Conservation (phyloP, 2,113 vertebrate species). For the Accipiter virgatus region DNA sequence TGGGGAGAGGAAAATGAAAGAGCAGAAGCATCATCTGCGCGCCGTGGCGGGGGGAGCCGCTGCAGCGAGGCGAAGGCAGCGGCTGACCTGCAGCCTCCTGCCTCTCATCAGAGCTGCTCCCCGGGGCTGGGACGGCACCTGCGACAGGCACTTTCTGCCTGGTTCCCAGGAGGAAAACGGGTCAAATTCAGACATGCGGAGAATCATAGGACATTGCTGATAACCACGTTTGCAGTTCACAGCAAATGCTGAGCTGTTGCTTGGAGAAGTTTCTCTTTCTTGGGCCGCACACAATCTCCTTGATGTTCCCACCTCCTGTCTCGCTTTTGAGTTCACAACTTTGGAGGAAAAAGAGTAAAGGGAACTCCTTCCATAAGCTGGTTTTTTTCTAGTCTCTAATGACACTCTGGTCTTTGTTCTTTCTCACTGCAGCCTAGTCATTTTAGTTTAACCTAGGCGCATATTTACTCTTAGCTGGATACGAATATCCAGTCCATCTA, state of each 20-base stretch:
- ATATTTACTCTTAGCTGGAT: background rate
- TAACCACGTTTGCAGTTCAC: background rate
- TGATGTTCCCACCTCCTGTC: background rate
- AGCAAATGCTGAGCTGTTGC: background rate
- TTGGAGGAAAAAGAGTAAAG: background rate
- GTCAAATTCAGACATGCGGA: background rate
- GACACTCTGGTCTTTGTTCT: background rate
- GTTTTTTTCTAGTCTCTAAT: background rate
- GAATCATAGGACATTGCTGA: background rate
- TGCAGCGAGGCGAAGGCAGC: background rate
- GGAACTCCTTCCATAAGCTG: background rate
- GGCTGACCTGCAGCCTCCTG: background rate
- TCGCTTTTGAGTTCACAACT: background rate
- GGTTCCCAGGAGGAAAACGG: background rate
- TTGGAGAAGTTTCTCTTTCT: background rate
- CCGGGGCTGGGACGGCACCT: background rate
- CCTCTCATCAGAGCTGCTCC: background rate
- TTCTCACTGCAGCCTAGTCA: background rate
- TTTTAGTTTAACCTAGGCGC: background rate
- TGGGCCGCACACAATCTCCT: accelerated
- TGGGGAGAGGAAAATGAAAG: background rate
- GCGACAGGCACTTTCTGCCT: background rate
- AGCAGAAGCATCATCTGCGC: background rate
- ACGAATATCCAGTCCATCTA: background rate
- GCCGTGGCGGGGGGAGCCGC: background rate